phyloP scores from a whole-genome alignment of 2,888 invertebrate species.

The Agrochola lychnidis region DNA sequence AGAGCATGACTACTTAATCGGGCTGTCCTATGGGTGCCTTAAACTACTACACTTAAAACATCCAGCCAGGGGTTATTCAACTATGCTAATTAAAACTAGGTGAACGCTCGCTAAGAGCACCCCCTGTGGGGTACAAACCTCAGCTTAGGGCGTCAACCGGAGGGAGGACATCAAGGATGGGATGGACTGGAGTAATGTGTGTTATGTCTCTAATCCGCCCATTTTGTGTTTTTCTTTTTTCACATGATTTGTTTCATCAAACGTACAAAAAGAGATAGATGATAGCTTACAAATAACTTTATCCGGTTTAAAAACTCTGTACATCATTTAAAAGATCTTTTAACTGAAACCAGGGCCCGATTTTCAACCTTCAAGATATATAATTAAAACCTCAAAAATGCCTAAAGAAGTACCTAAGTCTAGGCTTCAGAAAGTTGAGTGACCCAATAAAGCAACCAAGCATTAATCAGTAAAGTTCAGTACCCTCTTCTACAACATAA shows the following conservation, averaged over 20 bases:
- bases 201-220: neutral
- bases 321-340: neutral
- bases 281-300: neutral
- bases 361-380: neutral
- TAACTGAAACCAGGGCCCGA: neutral
- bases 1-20: no score
- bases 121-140: no score
- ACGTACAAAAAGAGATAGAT: neutral
- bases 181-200: no score
- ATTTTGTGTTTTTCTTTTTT: neutral
- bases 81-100: no score
- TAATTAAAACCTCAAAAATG: conserved; percentile 2
- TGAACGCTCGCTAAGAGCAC: no score
- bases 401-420: neutral
- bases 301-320: no score
- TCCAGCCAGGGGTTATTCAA: no score
- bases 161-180: no score
- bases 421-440: neutral
- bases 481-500: neutral
- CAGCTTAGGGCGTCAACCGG: no score
- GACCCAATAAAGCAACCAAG: conserved; percentile 14
- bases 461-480: conserved; percentile 27
- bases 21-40: no score
- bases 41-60: no score
- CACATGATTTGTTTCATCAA: neutral